phyloP scores from a whole-genome alignment of 1,140 invertebrate genomes.

The Lepidurus packardi region DNA sequence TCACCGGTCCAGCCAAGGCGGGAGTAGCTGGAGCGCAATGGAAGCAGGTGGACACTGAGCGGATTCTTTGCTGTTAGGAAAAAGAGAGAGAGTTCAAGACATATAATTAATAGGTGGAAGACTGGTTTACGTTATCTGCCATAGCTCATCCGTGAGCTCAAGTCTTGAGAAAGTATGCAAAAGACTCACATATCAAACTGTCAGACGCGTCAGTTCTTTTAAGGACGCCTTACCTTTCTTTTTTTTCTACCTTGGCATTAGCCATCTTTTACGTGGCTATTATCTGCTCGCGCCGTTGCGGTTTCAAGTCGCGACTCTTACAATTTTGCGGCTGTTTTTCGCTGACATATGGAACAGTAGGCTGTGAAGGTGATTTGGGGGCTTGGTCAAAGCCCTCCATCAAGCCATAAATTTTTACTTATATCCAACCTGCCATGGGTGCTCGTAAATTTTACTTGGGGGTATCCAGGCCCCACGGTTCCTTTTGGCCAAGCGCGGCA shows the following conservation, averaged over 20 bases:
- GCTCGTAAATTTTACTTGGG: neutral
- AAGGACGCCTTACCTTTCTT: too few species aligned
- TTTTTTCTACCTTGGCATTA: too few species aligned
- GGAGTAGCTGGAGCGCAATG: neutral
- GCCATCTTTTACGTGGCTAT: too few species aligned
- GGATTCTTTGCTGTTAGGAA: neutral
- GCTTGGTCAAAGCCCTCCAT: constrained; percentile 17
- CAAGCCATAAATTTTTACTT: constrained; percentile 20
- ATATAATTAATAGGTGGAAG: constrained; percentile 9
- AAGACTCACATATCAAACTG: neutral
- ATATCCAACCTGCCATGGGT: constrained; percentile 18
- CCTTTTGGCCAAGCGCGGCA: constrained; percentile 1
- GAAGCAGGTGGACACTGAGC: constrained; percentile 12
- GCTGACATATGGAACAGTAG: constrained; percentile 18
- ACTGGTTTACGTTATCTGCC: constrained; percentile 19
- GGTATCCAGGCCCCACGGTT: neutral
- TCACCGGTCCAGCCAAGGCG: neutral
- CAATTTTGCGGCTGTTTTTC: constrained; percentile 14
- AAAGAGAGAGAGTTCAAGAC: neutral
- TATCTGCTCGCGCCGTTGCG: neutral
- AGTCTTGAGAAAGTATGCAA: constrained; percentile 1
- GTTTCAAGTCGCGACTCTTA: neutral
- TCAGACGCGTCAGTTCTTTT: neutral
- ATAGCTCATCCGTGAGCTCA: neutral
- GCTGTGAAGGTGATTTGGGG: constrained; percentile 1